Percentiles rank a stretch among this genome's conserved stretches.
These are phyloP conservation scores for Herminia tarsipennalis DNA, from an alignment of 2,888 invertebrate species.

Conservation along the genomic window DNA sequence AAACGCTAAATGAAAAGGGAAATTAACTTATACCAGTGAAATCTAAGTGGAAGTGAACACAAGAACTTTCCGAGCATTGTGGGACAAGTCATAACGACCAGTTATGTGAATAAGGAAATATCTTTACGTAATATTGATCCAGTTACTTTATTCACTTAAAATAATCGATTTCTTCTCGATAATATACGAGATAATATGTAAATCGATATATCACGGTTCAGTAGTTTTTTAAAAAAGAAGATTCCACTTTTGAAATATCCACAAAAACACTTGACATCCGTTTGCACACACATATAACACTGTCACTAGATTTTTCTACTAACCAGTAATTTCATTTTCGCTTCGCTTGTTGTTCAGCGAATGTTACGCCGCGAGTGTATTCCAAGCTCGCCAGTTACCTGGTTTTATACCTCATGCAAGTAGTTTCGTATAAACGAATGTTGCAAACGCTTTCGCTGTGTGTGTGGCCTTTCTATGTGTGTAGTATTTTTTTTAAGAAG, in stretches of 20 bases:
- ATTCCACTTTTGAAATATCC: constrained; percentile 14
- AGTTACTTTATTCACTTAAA: constrained; percentile 33
- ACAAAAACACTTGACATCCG: constrained; percentile 32
- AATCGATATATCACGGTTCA: constrained; percentile 2
- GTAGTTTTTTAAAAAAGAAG: constrained; percentile 12
- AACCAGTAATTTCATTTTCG: constrained; percentile 83
- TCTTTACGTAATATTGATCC: constrained; percentile 45
- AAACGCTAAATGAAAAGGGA: constrained; percentile 28
- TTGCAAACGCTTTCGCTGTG: constrained; percentile 80
- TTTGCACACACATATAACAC: constrained; percentile 38
- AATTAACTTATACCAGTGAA: constrained; percentile 37
- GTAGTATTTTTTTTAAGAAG: constrained; percentile 48
- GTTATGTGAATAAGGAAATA: constrained; percentile 47
- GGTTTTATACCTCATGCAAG: constrained; percentile 76
- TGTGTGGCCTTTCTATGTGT: constrained; percentile 52
- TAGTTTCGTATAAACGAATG: constrained; percentile 68
- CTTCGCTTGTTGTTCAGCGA: constrained; percentile 79
- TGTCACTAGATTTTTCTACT: constrained; percentile 59
- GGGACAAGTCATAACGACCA: constrained; percentile 35
- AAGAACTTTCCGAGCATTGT: constrained; percentile 45
- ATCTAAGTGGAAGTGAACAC: constrained; percentile 38
- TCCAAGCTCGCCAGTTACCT: constrained; percentile 45
- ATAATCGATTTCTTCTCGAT: constrained; percentile 19
- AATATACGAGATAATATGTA: background rate
- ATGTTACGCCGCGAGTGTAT: constrained; percentile 77